These are phyloP conservation scores for Cataglyphis livida DNA, from an alignment of 2,888 invertebrate species.

Conservation along the genomic window DNA sequence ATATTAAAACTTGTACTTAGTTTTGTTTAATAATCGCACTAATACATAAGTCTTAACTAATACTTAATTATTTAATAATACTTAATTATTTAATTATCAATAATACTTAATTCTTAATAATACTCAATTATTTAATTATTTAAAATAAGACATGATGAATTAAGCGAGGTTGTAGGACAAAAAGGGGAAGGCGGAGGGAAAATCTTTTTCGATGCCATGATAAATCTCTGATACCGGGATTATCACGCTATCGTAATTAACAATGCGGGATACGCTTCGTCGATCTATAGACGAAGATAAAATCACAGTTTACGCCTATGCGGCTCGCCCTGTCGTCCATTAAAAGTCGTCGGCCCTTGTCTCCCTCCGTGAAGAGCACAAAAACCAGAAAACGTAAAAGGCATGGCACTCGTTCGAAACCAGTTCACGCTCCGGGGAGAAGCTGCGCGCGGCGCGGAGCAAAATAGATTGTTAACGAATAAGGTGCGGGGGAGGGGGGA, in stretches of 20 bases:
- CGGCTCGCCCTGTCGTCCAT: slow-evolving; percentile 79
- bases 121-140: too few species aligned
- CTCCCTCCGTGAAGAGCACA: slow-evolving; percentile 77
- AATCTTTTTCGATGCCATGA: background rate
- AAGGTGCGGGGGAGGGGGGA: slow-evolving; percentile 21
- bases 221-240: background rate
- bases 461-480: slow-evolving; percentile 74
- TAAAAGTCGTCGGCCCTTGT: slow-evolving; percentile 80
- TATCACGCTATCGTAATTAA: slow-evolving; percentile 3
- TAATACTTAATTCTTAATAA: too few species aligned
- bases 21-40: background rate
- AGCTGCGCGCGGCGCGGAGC: slow-evolving; percentile 68
- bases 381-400: slow-evolving; percentile 82
- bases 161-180: background rate
- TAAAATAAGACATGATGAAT: background rate
- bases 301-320: slow-evolving; percentile 77
- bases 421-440: slow-evolving; percentile 76
- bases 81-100: too few species aligned
- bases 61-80: too few species aligned
- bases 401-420: slow-evolving; percentile 76
- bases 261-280: background rate
- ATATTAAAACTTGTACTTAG: background rate
- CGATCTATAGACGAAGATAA: slow-evolving; percentile 37
- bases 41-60: background rate
- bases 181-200: background rate